Base-by-base conservation (phyloP, 2,888 invertebrate genomes). In the Poecilobothrus nobilitatus region DNA sequence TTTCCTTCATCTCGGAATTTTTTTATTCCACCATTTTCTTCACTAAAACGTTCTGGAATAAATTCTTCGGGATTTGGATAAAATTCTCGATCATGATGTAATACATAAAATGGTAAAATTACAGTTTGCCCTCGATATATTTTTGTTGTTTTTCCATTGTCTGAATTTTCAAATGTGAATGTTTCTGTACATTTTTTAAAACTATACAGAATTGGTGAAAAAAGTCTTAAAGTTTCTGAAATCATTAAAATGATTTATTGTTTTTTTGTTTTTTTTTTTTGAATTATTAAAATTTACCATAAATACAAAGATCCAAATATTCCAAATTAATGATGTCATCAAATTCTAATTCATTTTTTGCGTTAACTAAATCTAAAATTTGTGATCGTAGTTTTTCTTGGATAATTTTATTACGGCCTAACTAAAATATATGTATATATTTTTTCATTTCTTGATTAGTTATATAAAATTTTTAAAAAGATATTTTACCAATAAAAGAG, bases 271-370 rank as follows among this genome's bases (percentile, higher is more conserved):
- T 6, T 22, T 20, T 65, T 22, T n/a, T n/a, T n/a, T n/a, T 64
- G 2, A 33, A 15, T 21, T 22, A 27, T 20, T 12, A 22, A 21
- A 66, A 18, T n/a, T 27, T n/a, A 81, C 81, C 81, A 69, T 77
- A 75, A 3, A 81, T 12, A 67, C 80, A 79, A 27, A 79, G 79
- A 72, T 81, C 81, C 66, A 81, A 69, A 61, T 76, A 80, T 4
- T 74, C 73, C 5, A 80, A 66, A 27, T 72, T 69, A 3, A 71
- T 70, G 1, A 79, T 67, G 7, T 74, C 74, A 3, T 78, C 77
- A 64, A 74, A 74, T 18, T 72, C 68, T 9, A 77, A 69, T 34
- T 73, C 70, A 6, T 74, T 76, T 1, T 66, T 67, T 5, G 75
- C 74, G 3, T 71, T 37, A 2, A 72, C 68, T 10, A 76, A 66